phyloP scores from a whole-genome alignment of 2,797 vertebrate genomes.

The Kryptopterus vitreolus region DNA sequence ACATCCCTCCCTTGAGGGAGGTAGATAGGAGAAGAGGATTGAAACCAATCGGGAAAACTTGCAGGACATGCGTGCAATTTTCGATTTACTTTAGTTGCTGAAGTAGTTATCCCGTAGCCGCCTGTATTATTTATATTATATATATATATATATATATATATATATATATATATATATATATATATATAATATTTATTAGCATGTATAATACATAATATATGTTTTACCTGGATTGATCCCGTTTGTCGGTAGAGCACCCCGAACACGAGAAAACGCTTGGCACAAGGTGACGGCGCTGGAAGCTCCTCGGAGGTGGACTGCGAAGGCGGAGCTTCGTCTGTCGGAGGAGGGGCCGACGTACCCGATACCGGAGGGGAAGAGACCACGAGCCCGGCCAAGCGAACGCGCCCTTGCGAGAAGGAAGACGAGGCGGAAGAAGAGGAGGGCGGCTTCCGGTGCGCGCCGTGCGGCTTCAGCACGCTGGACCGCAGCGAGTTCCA shows the following conservation, averaged over 20 bases:
- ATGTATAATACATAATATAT: background rate
- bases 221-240: too few relatives aligned
- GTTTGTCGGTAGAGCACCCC: constrained; percentile 49
- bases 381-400: constrained; percentile 68
- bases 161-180: too few relatives aligned
- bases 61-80: too few relatives aligned
- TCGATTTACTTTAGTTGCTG: too few relatives aligned
- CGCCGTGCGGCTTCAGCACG: constrained; percentile 81
- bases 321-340: constrained; percentile 63
- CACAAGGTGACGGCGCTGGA: constrained; percentile 68
- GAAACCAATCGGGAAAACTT: too few relatives aligned
- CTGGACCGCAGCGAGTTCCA: constrained; percentile 77
- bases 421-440: constrained; percentile 73
- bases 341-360: constrained; percentile 59
- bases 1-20: too few relatives aligned
- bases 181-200: too few relatives aligned
- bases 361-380: constrained; percentile 65
- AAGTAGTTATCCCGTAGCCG: too few relatives aligned
- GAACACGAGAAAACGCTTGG: constrained; percentile 72
- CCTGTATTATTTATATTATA: too few relatives aligned
- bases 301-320: constrained; percentile 73
- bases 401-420: constrained; percentile 60
- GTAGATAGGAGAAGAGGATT: too few relatives aligned
- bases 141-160: too few relatives aligned
- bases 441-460: constrained; percentile 73